Evolutionary conservation across 2,888 invertebrate species (phyloP), one percentile per base, ranked within the genome.

Genomic region (Drosophila algonquin): DNA sequence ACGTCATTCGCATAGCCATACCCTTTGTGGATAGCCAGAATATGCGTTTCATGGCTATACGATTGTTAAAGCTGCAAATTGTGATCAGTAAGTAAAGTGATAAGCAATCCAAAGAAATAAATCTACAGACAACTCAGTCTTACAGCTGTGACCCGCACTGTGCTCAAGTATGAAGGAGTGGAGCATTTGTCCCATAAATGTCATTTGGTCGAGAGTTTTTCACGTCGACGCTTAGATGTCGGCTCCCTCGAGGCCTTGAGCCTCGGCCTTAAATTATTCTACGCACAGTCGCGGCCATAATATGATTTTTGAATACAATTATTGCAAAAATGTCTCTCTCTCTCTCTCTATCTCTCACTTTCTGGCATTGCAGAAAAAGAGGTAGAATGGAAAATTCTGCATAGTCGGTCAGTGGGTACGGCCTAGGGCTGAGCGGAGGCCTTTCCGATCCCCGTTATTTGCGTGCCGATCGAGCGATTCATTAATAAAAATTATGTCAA

Each of bases 401-500:
- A 68, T 57, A 35, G 69, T 90, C 84, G 90, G 89, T 90, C 84
- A 90, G 78, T 90, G 76, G 84, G 82, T 71, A n/a, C 27, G 27
- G 16, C 18, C 18, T 30, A 24, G 2, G 24, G 24, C 24, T 24
- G 30, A 30, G 30, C 30, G 30, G 32, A 10, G 32, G 32, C 32
- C 32, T 32, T 32, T 8, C 57, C 57, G 32, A 32, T 52, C 35
- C 52, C 44, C 55, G 60, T 51, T 63, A 60, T 51, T 52, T 69
- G 56, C 59, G 44, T 63, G 45, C 58, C 27, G 52, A 56, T 70
- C 61, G 9, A 16, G 12, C 47, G 51, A 58, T 72, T 79, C 88
- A 89, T 88, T 90, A 80, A 88, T 88, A 88, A 88, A 80, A 83
- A 90, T 88, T 83, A 89, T 89, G 89, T 90, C 88, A 81, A 75